These are phyloP conservation scores for Lycaena phlaeas DNA, from an alignment of 2,888 invertebrate genomes.

Conservation along the genomic window DNA sequence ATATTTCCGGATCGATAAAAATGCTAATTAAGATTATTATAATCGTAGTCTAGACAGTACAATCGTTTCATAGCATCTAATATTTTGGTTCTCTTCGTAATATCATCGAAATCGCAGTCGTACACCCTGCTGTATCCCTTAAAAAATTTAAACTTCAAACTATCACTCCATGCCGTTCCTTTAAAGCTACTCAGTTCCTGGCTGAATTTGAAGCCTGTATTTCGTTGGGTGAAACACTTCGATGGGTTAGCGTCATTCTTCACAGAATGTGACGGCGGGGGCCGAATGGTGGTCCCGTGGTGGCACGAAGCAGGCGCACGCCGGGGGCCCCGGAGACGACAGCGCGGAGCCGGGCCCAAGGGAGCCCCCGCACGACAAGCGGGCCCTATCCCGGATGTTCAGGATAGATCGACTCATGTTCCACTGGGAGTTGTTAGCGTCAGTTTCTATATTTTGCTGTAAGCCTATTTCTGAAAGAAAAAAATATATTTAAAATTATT, in stretches of 20 bases:
- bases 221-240: constrained; percentile 14
- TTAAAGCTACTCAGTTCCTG: constrained; percentile 14
- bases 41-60: constrained; percentile 37
- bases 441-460: constrained; percentile 26
- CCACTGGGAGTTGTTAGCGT: constrained; percentile 35
- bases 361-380: constrained; percentile 54
- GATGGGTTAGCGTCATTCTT: constrained; percentile 57
- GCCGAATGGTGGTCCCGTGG: constrained; percentile 70
- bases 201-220: constrained; percentile 4
- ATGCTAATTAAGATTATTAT: constrained; percentile 14
- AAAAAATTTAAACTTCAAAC: constrained; percentile 13
- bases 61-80: constrained; percentile 40
- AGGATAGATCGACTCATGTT: constrained; percentile 39
- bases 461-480: constrained; percentile 37
- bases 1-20: no score
- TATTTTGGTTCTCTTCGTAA: constrained; percentile 31
- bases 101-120: constrained; percentile 24
- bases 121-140: constrained; percentile 18
- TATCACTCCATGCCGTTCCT: constrained; percentile 14
- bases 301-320: constrained; percentile 58
- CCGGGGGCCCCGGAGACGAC: constrained; percentile 56
- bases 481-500: neutral
- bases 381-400: constrained; percentile 51
- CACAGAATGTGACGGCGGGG: constrained; percentile 75
- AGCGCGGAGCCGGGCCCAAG: constrained; percentile 53